Percentiles rank a stretch among this genome's conserved stretches.
These are phyloP conservation scores for Melieria picta DNA, from an alignment of 2,888 invertebrate species.

Conservation along the genomic window DNA sequence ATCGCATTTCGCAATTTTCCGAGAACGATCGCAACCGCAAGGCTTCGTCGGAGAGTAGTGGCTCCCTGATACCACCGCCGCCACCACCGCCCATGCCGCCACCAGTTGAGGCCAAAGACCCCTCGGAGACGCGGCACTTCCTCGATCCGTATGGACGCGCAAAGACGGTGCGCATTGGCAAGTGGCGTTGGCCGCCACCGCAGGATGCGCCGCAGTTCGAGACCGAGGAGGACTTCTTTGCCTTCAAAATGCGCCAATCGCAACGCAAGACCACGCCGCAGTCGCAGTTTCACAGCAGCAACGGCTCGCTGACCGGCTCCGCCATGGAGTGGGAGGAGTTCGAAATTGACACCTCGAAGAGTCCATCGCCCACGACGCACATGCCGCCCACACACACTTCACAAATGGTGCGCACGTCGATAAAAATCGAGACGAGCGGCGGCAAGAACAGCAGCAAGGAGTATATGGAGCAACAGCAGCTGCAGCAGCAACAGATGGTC, in stretches of 20 bases:
- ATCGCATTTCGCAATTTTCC: conserved; percentile 56
- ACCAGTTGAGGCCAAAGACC: conserved; percentile 81
- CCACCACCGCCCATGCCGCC: conserved; percentile 93
- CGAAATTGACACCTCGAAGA: conserved; percentile 72
- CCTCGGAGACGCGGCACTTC: conserved; percentile 83
- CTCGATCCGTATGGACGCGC: conserved; percentile 92
- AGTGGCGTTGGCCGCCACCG: conserved; percentile 96
- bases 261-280: conserved; percentile 84
- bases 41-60: conserved; percentile 67
- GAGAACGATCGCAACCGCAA: conserved; percentile 57
- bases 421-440: conserved; percentile 55
- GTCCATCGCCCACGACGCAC: conserved; percentile 53
- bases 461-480: conserved; percentile 39
- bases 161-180: conserved; percentile 93
- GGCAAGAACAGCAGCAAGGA: conserved; percentile 52
- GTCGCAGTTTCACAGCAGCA: conserved; percentile 64
- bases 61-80: conserved; percentile 69
- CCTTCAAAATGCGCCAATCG: conserved; percentile 87
- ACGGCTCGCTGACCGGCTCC: conserved; percentile 63
- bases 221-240: conserved; percentile 84
- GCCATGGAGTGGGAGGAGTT: conserved; percentile 88
- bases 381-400: conserved; percentile 44
- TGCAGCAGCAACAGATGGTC: conserved; percentile 40
- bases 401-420: conserved; percentile 54
- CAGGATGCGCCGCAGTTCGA: conserved; percentile 78